These are phyloP conservation scores for Porites divaricata DNA, from an alignment of 92 coral and sea anemone species.

Conservation along the genomic window DNA sequence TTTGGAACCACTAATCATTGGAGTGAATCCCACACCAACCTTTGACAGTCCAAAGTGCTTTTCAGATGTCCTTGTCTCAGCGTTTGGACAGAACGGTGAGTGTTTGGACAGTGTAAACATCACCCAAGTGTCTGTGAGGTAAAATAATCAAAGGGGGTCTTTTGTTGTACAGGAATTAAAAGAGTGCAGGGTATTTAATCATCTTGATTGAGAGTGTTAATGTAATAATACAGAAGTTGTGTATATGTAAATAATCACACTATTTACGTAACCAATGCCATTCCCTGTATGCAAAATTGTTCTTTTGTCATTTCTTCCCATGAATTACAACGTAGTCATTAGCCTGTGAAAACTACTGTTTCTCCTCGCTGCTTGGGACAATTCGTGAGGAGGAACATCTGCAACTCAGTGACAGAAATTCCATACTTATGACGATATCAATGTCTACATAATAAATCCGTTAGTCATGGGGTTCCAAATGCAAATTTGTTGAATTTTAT, in stretches of 20 bases:
- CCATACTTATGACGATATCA: too few species aligned
- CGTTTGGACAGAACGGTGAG: slow-evolving; percentile 57
- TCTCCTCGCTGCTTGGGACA: too few species aligned
- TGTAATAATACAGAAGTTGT: neutral
- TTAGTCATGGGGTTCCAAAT: too few species aligned
- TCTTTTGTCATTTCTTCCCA: neutral
- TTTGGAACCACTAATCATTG: slow-evolving; percentile 64
- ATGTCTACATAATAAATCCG: too few species aligned
- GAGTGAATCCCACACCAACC: slow-evolving; percentile 71
- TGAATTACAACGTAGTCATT: too few species aligned
- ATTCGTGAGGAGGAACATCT: too few species aligned
- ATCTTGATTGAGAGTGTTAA: slow-evolving; percentile 18
- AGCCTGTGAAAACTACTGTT: too few species aligned
- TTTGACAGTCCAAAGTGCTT: slow-evolving; percentile 54
- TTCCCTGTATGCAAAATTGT: slow-evolving; percentile 9
- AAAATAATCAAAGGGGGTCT: neutral
- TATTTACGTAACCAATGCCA: neutral
- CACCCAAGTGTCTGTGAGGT: slow-evolving; percentile 26
- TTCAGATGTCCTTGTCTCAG: slow-evolving; percentile 60
- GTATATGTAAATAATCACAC: neutral
- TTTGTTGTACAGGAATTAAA: neutral
- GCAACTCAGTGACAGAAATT: too few species aligned
- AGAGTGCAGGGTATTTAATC: neutral
- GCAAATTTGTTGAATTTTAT: too few species aligned
- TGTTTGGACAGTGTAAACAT: slow-evolving; percentile 26